A percentile compares a stretch with the other conserved stretches of the same genome.
Conservation (phyloP, 1,140 invertebrate species). For the Onthophagus taurus region DNA sequence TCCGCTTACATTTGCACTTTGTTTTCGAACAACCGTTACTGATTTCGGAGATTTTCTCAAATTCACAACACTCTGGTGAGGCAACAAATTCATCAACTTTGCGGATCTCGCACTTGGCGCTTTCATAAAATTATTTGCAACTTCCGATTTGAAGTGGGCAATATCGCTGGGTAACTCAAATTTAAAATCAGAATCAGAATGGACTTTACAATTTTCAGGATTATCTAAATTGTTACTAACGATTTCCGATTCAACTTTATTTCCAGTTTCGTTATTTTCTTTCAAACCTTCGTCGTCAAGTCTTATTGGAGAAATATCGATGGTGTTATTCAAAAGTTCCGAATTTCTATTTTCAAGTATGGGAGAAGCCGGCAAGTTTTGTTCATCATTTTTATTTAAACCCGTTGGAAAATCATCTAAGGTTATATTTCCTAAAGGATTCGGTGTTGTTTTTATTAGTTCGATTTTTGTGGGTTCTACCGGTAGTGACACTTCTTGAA, state of each 20-base stretch:
- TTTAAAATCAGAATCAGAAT: no score
- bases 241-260: neutral
- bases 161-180: neutral
- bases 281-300: slow-evolving; percentile 21
- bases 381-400: neutral
- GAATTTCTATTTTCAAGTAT: slow-evolving; percentile 36
- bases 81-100: slow-evolving; percentile 30
- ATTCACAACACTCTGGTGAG: slow-evolving; percentile 24
- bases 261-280: neutral
- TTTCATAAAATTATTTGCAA: slow-evolving; percentile 17
- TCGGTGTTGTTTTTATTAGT: no score
- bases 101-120: slow-evolving; percentile 34
- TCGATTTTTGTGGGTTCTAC: no score
- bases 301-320: slow-evolving; percentile 45
- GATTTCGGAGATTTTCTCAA: slow-evolving; percentile 35
- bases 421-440: no score
- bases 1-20: slow-evolving; percentile 34
- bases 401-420: slow-evolving; percentile 10
- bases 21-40: slow-evolving; percentile 30
- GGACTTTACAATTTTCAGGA: neutral
- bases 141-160: neutral
- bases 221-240: neutral
- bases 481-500: no score
- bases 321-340: slow-evolving; percentile 44
- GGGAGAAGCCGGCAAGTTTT: slow-evolving; percentile 30